Conservation (phyloP, 2,113 vertebrate genomes). For the Sinocyclocheilus anophthalmus region DNA sequence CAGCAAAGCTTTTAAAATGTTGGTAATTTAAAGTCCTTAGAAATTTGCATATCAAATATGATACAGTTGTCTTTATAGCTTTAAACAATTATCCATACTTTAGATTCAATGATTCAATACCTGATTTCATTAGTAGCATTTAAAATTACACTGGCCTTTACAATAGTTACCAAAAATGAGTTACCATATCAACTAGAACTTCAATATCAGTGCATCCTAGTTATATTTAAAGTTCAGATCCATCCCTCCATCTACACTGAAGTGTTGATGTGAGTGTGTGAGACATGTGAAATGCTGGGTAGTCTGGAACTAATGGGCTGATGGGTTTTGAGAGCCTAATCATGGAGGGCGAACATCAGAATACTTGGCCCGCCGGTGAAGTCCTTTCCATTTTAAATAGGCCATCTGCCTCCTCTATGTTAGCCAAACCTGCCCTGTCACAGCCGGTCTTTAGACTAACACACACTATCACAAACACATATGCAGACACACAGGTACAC, state of each 20-base stretch:
- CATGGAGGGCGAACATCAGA: conserved; percentile 30
- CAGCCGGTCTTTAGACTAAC: conserved; percentile 23
- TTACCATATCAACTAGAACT: background rate
- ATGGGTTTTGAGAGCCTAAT: conserved; percentile 19
- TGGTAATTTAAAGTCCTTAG: background rate
- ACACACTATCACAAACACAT: conserved; percentile 33
- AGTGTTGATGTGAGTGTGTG: conserved; percentile 10
- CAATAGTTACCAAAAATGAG: too few relatives aligned
- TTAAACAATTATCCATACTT: background rate
- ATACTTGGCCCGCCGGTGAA: conserved; percentile 31
- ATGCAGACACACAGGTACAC: conserved; percentile 20
- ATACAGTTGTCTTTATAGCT: background rate
- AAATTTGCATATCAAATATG: background rate
- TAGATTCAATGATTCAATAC: background rate
- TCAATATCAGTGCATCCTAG: background rate
- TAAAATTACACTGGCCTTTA: background rate
- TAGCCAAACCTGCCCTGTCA: conserved; percentile 39
- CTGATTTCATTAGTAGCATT: background rate
- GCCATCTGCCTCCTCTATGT: conserved; percentile 47
- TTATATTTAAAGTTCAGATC: background rate
- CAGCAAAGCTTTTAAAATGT: background rate
- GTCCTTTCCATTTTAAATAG: conserved; percentile 49
- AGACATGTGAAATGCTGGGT: conserved; percentile 19
- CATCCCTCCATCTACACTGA: background rate
- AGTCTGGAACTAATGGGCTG: conserved; percentile 27